phyloP scores from a whole-genome alignment of 92 coral and sea anemone genomes.

The Epizoanthus stellaris region DNA sequence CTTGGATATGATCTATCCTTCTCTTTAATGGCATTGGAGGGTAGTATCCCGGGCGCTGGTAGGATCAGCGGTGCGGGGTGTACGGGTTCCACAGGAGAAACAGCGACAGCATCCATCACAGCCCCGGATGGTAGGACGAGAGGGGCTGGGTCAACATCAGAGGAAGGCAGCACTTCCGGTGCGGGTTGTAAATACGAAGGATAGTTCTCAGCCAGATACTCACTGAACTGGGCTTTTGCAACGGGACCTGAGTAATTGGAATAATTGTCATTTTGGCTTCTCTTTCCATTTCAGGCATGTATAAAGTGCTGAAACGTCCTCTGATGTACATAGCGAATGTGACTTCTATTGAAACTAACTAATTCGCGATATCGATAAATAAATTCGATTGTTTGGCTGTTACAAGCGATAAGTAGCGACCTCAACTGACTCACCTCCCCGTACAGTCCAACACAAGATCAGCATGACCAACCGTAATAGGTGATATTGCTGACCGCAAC shows the following conservation, averaged over 20 bases:
- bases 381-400: no score
- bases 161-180: constrained; percentile 44
- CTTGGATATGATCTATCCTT: constrained; percentile 68
- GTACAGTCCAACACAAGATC: neutral
- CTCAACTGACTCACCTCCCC: neutral
- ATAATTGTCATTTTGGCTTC: neutral
- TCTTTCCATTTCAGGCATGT: neutral
- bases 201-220: neutral
- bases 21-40: constrained; percentile 76
- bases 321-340: no score
- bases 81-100: constrained; percentile 69
- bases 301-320: neutral
- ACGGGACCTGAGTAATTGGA: neutral
- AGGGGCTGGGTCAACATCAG: constrained; percentile 70
- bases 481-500: neutral
- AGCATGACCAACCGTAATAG: neutral
- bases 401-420: neutral
- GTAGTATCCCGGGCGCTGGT: constrained; percentile 84
- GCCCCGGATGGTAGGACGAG: constrained; percentile 71
- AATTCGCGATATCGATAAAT: no score
- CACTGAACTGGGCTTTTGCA: neutral
- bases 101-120: constrained; percentile 61
- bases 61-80: constrained; percentile 78
- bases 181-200: neutral
- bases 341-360: no score